These are phyloP conservation scores for Arremon aurantiirostris DNA, from an alignment of 2,797 vertebrate genomes.

Conservation along the genomic window DNA sequence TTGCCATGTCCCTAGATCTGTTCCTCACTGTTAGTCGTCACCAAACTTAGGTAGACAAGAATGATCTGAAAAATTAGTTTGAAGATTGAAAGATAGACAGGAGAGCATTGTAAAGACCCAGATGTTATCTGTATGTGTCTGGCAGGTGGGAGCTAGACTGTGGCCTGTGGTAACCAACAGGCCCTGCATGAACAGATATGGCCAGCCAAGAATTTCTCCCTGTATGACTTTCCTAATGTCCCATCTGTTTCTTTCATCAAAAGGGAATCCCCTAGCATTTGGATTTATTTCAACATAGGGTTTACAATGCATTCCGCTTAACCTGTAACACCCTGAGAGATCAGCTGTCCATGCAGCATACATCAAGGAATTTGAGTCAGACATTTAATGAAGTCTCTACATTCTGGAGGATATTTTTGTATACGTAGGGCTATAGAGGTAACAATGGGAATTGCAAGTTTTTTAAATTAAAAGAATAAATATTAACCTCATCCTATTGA, in stretches of 20 bases:
- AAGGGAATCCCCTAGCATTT: not conserved
- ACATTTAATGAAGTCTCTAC: not conserved
- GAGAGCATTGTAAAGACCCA: not conserved
- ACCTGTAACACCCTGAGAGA: not conserved
- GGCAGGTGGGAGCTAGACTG: not conserved
- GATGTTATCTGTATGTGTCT: not conserved
- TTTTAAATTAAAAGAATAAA: not conserved
- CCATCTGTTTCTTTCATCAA: not conserved
- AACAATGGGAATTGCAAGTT: not conserved
- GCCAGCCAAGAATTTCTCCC: not conserved
- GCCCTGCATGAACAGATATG: not conserved
- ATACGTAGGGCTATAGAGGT: not conserved
- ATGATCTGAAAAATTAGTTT: not conserved
- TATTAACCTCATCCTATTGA: not conserved
- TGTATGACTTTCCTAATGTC: not conserved
- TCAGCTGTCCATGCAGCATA: not conserved
- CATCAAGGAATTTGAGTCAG: not conserved
- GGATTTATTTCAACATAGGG: not conserved
- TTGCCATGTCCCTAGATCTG: not conserved
- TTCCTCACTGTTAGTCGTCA: not conserved
- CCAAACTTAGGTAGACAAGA: not conserved
- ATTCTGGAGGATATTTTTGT: not conserved
- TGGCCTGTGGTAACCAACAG: not conserved
- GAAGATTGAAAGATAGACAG: not conserved
- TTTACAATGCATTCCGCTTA: not conserved